phyloP scores from a whole-genome alignment of 2,113 vertebrate species.

The Pan troglodytes region DNA sequence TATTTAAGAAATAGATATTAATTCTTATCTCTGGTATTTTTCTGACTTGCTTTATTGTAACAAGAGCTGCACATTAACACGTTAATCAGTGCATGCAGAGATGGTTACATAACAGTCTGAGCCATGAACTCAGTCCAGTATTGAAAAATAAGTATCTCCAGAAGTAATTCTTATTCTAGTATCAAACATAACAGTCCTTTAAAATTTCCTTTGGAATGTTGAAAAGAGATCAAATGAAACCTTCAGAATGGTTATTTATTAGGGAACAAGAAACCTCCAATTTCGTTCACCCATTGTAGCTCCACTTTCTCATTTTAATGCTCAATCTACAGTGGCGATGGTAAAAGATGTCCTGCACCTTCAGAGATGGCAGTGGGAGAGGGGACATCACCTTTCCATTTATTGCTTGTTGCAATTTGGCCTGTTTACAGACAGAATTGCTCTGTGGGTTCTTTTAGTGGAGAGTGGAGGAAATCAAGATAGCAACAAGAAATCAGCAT shows the following conservation, averaged over 20 bases:
- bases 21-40: conserved; percentile 44
- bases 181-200: conserved; percentile 58
- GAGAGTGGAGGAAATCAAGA: conserved; percentile 56
- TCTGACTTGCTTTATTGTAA: conserved; percentile 38
- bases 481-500: conserved; percentile 72
- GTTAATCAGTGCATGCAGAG: background rate
- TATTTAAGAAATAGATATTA: conserved; percentile 51
- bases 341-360: conserved; percentile 74
- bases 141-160: conserved; percentile 49
- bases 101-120: background rate
- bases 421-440: conserved; percentile 78
- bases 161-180: conserved; percentile 63
- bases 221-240: conserved; percentile 73
- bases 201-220: conserved; percentile 72
- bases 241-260: conserved; percentile 67
- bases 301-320: conserved; percentile 81
- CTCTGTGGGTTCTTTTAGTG: conserved; percentile 59
- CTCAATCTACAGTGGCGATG: background rate
- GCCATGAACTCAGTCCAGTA: conserved; percentile 34
- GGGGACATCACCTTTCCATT: conserved; percentile 68
- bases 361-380: conserved; percentile 49
- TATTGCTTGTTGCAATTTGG: conserved; percentile 66
- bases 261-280: conserved; percentile 71
- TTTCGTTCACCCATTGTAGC: conserved; percentile 74
- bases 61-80: conserved; percentile 28